These are phyloP conservation scores for Melanotaenia maccullochi DNA, from an alignment of 2,797 vertebrate species.

Conservation along the genomic window DNA sequence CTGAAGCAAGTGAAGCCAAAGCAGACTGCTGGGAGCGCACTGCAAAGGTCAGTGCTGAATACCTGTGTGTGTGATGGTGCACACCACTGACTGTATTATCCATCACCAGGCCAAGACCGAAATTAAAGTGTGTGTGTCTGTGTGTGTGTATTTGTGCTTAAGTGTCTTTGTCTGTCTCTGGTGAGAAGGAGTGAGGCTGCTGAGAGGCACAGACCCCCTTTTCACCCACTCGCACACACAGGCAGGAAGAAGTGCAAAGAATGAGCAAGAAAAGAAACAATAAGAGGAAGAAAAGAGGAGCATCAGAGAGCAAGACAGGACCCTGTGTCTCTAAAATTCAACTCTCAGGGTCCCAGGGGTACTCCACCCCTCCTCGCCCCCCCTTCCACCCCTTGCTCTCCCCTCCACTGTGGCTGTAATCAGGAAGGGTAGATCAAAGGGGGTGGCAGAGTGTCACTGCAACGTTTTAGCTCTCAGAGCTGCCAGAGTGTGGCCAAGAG, in stretches of 20 bases:
- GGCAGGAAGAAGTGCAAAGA: slow-evolving; percentile 48
- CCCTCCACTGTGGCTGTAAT: slow-evolving; percentile 78
- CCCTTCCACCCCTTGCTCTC: slow-evolving; percentile 38
- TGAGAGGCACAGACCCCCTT: slow-evolving; percentile 66
- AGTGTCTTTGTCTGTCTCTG: slow-evolving; percentile 78
- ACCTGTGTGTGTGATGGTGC: slow-evolving; percentile 85
- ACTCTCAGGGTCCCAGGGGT: slow-evolving; percentile 73
- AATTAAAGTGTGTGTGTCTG: slow-evolving; percentile 44
- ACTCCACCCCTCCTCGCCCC: slow-evolving; percentile 51
- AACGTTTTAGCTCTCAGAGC: slow-evolving; percentile 81
- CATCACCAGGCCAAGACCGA: slow-evolving; percentile 75
- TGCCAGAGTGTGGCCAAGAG: slow-evolving; percentile 78
- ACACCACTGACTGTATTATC: slow-evolving; percentile 86
- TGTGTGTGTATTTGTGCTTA: slow-evolving; percentile 57
- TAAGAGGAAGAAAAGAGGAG: slow-evolving; percentile 64
- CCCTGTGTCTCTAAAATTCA: slow-evolving; percentile 69
- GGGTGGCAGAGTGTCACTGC: slow-evolving; percentile 79
- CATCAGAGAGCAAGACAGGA: slow-evolving; percentile 69
- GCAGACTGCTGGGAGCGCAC: slow-evolving; percentile 75
- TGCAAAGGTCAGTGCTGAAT: slow-evolving; percentile 80
- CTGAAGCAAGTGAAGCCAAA: slow-evolving; percentile 67
- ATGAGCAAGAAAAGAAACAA: slow-evolving; percentile 66
- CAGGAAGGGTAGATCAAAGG: slow-evolving; percentile 84
- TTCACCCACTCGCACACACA: slow-evolving; percentile 45
- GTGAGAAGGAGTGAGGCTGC: slow-evolving; percentile 63